Evolutionary conservation across 2,888 invertebrate species (phyloP), one percentile per base, ranked within the genome.

Genomic region (Drosophila limbata): DNA sequence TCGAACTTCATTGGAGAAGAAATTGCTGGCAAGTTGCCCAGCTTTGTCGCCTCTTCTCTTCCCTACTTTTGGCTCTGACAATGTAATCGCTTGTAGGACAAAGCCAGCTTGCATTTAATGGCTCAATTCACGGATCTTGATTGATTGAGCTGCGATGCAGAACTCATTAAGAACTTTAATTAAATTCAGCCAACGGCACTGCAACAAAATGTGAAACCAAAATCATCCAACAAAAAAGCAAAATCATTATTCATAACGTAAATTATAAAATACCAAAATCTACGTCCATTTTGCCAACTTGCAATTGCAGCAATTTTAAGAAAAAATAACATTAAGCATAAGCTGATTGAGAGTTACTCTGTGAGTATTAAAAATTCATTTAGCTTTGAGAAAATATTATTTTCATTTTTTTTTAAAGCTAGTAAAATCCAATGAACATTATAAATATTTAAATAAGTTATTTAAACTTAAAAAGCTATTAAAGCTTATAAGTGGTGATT

Each of bases 81-180:
- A 77, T 81, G 72, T 72, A 85, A 81, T 85, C 70, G 79, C 69
- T 60, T 82, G 83, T 75, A 68, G 79, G 69, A 84, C 84, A 83
- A 71, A 69, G 83, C 69, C 88, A 69, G 77, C 57, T 56, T 69
- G 83, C 62, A 78, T 74, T 79, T 74, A 72, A 81, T 81, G 67
- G 81, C 79, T 81, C 67, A 69, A 79, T 80, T 79, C 65, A 62
- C 52, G 78, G 59, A 63, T 57, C 62, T 69, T 77, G 89, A 89
- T 89, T 88, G 88, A 84, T 89, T 78, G 83, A 60, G 68, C 79
- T 78, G 86, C 86, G 85, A 56, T 88, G 62, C 69, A 71, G 79
- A 84, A 83, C 90, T 84, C 88, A 89, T 84, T 84, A 88, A 73
- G 84, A 89, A 89, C 72, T 90, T 85, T 86, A 85, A 85, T 88